Evolutionary conservation across 2,797 vertebrate species (phyloP), one percentile per base, ranked within the genome.

Genomic region (Cyprinella venusta): DNA sequence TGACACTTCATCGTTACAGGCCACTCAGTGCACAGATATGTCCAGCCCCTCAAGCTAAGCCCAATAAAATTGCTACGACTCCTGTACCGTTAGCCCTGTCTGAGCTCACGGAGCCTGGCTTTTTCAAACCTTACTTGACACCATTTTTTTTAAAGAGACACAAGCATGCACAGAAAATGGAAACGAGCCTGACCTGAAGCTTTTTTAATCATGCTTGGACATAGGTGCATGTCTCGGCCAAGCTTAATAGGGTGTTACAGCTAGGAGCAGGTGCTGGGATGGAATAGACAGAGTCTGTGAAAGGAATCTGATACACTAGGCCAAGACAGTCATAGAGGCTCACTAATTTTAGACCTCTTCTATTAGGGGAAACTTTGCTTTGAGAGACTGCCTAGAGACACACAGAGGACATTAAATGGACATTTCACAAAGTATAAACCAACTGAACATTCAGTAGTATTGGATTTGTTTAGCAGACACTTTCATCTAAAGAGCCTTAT

Each of bases 201-300:
- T 86, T 86, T 86, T 93, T 92, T 83, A 90, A 89, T 87, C 86
- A 89, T 87, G 89, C 87, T 90, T 89, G 88, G 88, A 91, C 91
- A 88, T 87, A 81, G 87, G 87, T 91, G 87, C 87, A 81, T 86
- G 80, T 87, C 82, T 90, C 88, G 88, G 86, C 81, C 85, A 85
- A 89, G 88, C 82, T 78, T 82, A 85, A 86, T 79, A 81, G 56
- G 85, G 84, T 19, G 90, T 94, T 95, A 95, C 93, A 94, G 93
- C 94, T 92, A 87, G 94, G 84, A 95, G 95, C 96, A 97, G 96
- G 95, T 97, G 96, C 94, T 95, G 90, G 91, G 91, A 88, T 89
- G 83, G 90, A 90, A 91, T 86, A 74, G 56, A 92, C 88, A 86
- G 92, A 92, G 94, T 93, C 91, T 90, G 88, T 0, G 87, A 2